Base-by-base conservation (phyloP, 2,888 invertebrate genomes). In the Stegophylla sp. region DNA sequence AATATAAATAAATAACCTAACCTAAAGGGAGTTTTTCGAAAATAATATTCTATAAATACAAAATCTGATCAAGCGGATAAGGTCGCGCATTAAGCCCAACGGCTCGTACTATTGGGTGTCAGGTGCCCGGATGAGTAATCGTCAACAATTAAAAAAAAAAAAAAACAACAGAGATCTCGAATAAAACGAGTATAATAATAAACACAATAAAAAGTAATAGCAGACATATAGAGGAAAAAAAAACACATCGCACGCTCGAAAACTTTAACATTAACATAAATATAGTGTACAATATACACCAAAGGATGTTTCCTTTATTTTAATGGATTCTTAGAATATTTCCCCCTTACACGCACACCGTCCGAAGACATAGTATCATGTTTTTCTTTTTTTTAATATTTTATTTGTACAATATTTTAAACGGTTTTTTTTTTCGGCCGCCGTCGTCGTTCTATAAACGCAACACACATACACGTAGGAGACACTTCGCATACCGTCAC, bases 191-290 rank as follows among this genome's bases (percentile, higher is more conserved):
- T 34, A 53, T 34, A 51, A n/a, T 34, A 20, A 13, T 45, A n/a
- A n/a, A 53, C 15, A 20, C 73, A 45, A 73, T 73, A 73, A 73
- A 73, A 73, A 73, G 59, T 73, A 73, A 73, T 73, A 61, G 73
- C 45, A 26, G 45, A 45, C n/a, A 13, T 1, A n/a, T 3, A 73
- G 45, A 45, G 56, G 12, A 73, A 59, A 41, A 43, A 5, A 73
- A 43, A 20, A 61, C 13, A 61, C 28, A 61, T 61, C 73, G 45
- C n/a, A 45, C 7, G 7, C 61, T 28, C 45, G 28, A 59, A 59
- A 61, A 61, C 69, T 20, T 34, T 34, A 34, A 34, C 56, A 56
- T 73, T 73, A 61, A 45, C 61, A 20, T 73, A 26, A 61, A 59
- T 73, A 45, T 73, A 45, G 43, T 23, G 15, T 43, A 43, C n/a